Conservation (phyloP, 1,140 invertebrate genomes). For the Bombus picipes region DNA sequence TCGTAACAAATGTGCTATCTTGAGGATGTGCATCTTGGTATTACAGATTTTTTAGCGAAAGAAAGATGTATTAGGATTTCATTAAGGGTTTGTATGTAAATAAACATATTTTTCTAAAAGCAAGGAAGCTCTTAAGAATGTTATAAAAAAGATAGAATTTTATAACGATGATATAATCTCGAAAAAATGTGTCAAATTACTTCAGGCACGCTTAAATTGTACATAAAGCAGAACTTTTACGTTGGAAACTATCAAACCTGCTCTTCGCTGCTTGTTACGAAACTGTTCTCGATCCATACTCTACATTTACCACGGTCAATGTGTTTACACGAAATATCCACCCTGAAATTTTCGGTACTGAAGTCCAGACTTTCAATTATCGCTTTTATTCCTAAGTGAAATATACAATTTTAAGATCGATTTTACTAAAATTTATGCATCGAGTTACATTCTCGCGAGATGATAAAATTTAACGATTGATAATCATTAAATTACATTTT, state of each 20-base stretch:
- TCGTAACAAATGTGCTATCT: not conserved
- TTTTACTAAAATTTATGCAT: not conserved
- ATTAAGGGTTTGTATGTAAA: not conserved
- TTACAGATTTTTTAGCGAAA: not conserved
- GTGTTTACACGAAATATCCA: not conserved
- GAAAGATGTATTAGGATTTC: not conserved
- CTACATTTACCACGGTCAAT: not conserved
- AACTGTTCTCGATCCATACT: not conserved
- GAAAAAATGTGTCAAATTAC: too few relatives aligned
- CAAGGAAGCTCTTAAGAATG: too few relatives aligned
- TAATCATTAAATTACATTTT: too few relatives aligned
- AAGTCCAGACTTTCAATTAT: not conserved
- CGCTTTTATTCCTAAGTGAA: not conserved
- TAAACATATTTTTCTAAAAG: not conserved
- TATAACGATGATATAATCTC: too few relatives aligned
- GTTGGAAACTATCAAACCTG: too few relatives aligned
- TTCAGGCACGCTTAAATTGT: not conserved
- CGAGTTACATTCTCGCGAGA: not conserved
- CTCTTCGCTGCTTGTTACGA: too few relatives aligned
- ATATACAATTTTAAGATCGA: not conserved
- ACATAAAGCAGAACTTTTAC: not conserved
- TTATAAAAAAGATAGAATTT: too few relatives aligned
- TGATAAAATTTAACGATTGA: not conserved
- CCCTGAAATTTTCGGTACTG: not conserved
- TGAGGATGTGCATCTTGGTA: too few relatives aligned